Percentiles rank a stretch among this genome's conserved stretches.
Evolutionary conservation across 2,888 invertebrate species (phyloP).

Genomic region (Spisula subtruncata): DNA sequence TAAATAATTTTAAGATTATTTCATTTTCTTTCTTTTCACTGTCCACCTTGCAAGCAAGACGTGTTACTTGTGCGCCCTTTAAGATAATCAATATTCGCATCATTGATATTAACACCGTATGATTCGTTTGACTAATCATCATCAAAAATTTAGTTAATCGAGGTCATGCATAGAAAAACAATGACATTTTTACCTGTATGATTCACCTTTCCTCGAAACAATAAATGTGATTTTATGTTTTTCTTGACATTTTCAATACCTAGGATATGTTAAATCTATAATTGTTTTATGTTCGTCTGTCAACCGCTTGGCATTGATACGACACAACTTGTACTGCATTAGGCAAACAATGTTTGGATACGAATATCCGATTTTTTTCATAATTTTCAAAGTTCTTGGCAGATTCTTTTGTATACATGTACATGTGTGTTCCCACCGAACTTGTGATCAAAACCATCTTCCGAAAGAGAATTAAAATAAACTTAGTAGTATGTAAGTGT

Average conservation of each 20-base stretch:
- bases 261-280: slow-evolving; percentile 45
- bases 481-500: too few relatives aligned
- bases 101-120: not conserved
- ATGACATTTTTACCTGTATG: slow-evolving; percentile 47
- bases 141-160: not conserved
- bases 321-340: not conserved
- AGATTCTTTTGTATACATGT: not conserved
- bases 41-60: not conserved
- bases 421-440: not conserved
- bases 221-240: slow-evolving; percentile 47
- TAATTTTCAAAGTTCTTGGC: not conserved
- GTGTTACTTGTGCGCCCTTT: not conserved
- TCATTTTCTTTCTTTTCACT: not conserved
- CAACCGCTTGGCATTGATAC: slow-evolving; percentile 4
- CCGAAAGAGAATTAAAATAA: too few relatives aligned
- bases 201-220: slow-evolving; percentile 40
- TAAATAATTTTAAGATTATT: not conserved
- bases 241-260: slow-evolving; percentile 52
- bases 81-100: not conserved
- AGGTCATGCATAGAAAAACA: slow-evolving; percentile 27
- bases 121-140: slow-evolving; percentile 7
- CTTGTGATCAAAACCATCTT: too few relatives aligned
- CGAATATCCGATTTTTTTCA: slow-evolving; percentile 4
- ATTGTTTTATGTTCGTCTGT: slow-evolving; percentile 36
- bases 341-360: not conserved